These are phyloP conservation scores for Fissipunctia ypsillon DNA, from an alignment of 2,888 invertebrate genomes.

Conservation along the genomic window DNA sequence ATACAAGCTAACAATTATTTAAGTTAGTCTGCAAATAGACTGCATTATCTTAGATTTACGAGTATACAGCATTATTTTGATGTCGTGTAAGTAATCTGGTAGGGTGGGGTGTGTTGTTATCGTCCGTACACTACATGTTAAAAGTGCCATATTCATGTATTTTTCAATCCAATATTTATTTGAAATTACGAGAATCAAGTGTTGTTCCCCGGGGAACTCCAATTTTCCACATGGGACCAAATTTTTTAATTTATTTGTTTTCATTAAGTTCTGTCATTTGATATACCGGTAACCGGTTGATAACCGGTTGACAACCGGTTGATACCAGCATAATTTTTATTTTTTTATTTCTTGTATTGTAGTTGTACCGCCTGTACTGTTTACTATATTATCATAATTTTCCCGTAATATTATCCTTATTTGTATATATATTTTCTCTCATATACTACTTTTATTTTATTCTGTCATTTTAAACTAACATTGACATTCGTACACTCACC, in stretches of 20 bases:
- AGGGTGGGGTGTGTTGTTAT: constrained; percentile 25
- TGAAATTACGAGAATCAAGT: neutral
- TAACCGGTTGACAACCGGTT: no score
- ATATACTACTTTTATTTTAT: no score
- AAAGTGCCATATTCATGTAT: neutral
- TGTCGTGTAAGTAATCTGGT: constrained; percentile 47
- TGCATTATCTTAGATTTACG: constrained; percentile 54
- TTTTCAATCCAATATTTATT: neutral
- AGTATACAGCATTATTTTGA: constrained; percentile 50
- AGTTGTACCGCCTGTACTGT: no score
- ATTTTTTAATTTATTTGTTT: neutral
- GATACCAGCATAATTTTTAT: no score
- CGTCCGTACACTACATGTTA: neutral
- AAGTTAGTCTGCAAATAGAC: constrained; percentile 48
- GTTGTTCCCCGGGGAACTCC: neutral
- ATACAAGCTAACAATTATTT: constrained; percentile 44
- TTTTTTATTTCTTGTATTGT: no score
- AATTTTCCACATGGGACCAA: neutral
- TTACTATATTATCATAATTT: no score
- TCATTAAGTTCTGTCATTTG: no score
- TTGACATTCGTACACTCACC: no score
- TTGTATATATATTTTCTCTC: no score
- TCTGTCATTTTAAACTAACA: no score
- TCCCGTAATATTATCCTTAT: no score
- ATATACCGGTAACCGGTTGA: no score